Evolutionary conservation across 2,797 vertebrate genomes (phyloP), one percentile per base, ranked within the genome.

Genomic region (Enteromius thamalakanensis): DNA sequence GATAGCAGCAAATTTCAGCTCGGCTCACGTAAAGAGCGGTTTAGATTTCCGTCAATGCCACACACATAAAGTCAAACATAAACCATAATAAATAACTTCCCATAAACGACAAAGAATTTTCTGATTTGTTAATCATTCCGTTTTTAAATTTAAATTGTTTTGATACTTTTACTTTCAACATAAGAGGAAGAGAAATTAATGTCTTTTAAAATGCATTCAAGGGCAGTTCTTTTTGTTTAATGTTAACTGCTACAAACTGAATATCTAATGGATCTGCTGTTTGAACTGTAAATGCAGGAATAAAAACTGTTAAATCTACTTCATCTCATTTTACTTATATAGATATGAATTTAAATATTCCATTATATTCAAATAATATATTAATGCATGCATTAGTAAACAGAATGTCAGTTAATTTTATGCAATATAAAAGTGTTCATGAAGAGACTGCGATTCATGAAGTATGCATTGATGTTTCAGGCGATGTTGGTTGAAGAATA

Each of bases 1-100:
- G 78, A 86, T 79, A 88, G 82, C 67, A 70, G 78, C 64, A 72
- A 23, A 47, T 58, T 71, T 40, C 17, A 5, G 3, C 77, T 68
- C 34, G 3, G 21, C 23, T 79, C 32, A 11, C 62, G 26, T 45
- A 64, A 77, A 45, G 55, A 45, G n/a, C 17, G 53, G 75, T 45
- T 21, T 55, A 75, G 21, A 40, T 29, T 53, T n/a, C 42, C 1
- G 6, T 64, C 23, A 29, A 6, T 47, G 75, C 53, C 75, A 62
- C 12, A 45, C 51, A 42, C 34, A 58, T 58, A 58, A 58, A 55
- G 53, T 42, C 53, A 58, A 55, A 58, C 21, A 58, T 58, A 15
- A 37, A 42, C 32, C 7, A 17, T 17, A 64, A 32, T 64, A 64
- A 17, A 64, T 32, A 32, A 64, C 62, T 64, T 64, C 26, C 7